phyloP scores from a whole-genome alignment of 2,113 vertebrate species.

The Sorex fumeus region DNA sequence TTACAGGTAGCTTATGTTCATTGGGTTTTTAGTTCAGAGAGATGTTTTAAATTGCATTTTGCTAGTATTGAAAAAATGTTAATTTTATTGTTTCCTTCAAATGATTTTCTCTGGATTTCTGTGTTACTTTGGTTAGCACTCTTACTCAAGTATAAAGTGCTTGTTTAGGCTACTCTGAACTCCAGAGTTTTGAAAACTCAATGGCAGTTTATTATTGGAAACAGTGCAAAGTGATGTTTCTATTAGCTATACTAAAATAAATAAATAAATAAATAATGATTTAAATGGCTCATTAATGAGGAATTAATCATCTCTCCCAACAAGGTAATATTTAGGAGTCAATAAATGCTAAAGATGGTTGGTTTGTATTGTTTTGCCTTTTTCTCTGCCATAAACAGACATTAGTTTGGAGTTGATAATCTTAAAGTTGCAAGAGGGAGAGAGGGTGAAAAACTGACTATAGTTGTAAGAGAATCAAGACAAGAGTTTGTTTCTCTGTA shows the following conservation, averaged over 20 bases:
- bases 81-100: conserved; percentile 55
- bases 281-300: not conserved
- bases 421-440: not conserved
- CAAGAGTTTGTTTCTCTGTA: not conserved
- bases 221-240: not conserved
- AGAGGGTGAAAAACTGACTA: not conserved
- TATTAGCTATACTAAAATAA: not conserved
- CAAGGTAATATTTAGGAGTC: conserved; percentile 5
- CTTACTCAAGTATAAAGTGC: conserved; percentile 15
- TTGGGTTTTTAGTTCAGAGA: not conserved
- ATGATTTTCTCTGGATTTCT: conserved; percentile 46
- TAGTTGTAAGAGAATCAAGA: not conserved
- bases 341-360: not conserved
- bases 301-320: not conserved
- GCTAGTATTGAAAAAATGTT: conserved; percentile 17
- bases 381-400: not conserved
- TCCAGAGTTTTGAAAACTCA: conserved; percentile 21
- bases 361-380: not conserved
- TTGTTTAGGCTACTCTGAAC: not conserved
- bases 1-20: conserved; percentile 50
- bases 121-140: not conserved
- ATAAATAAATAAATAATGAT: not conserved
- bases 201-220: not conserved
- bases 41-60: not conserved
- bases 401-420: not conserved